These are phyloP conservation scores for Ferdinandea cuprea DNA, from an alignment of 2,888 invertebrate genomes.

Conservation along the genomic window DNA sequence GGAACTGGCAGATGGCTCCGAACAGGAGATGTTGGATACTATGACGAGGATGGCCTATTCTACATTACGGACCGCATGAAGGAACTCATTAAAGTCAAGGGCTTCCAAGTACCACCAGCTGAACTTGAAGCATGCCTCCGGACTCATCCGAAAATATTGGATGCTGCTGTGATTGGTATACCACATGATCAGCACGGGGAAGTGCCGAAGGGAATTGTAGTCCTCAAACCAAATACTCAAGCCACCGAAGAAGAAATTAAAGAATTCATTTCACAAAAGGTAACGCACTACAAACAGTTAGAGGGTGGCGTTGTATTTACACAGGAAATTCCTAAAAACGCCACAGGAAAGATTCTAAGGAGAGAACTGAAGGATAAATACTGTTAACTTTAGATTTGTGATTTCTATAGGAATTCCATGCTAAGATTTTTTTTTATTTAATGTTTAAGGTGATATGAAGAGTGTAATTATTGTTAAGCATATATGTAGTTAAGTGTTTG, in stretches of 20 bases:
- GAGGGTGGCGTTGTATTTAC: constrained; percentile 87
- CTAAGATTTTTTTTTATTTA: constrained; percentile 1
- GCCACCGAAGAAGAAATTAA: constrained; percentile 85
- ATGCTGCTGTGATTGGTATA: constrained; percentile 92
- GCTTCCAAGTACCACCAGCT: constrained; percentile 92
- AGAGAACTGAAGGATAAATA: constrained; percentile 84
- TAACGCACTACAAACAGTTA: constrained; percentile 90
- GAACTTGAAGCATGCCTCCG: constrained; percentile 87
- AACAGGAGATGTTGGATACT: constrained; percentile 88
- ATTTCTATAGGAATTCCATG: constrained; percentile 13
- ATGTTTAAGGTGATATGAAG: neutral
- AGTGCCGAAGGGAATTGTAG: constrained; percentile 89
- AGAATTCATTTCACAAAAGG: constrained; percentile 86
- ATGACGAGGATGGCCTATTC: constrained; percentile 86
- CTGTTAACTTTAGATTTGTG: constrained; percentile 74
- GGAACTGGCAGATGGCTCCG: constrained; percentile 86
- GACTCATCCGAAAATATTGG: constrained; percentile 86
- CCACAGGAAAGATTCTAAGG: constrained; percentile 91
- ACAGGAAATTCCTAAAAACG: constrained; percentile 89
- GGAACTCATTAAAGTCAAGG: constrained; percentile 92
- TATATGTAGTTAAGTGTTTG: constrained; percentile 29
- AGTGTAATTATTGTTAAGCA: constrained; percentile 16
- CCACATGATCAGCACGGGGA: constrained; percentile 88
- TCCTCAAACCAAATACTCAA: constrained; percentile 83
- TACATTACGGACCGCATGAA: constrained; percentile 91